Percentiles rank a stretch among this genome's conserved stretches.
Evolutionary conservation across 2,113 vertebrate genomes (phyloP).

Genomic region (Pluvialis apricaria): DNA sequence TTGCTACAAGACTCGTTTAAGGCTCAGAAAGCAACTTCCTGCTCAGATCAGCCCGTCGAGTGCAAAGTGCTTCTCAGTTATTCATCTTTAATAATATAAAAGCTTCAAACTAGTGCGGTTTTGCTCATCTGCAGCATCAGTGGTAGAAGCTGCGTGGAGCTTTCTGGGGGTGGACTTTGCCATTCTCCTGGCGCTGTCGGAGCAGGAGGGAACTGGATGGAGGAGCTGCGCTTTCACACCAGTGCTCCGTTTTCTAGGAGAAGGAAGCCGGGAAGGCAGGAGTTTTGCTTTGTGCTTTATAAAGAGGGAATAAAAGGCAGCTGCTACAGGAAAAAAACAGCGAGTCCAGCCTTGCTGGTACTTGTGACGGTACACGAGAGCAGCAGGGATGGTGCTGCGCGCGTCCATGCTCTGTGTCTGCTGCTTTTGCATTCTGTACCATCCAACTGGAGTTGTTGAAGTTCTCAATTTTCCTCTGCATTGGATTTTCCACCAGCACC

Average conservation of each 20-base stretch:
- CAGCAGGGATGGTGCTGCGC: background rate
- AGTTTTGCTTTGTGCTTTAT: background rate
- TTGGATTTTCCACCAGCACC: background rate
- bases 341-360: background rate
- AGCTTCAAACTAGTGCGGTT: background rate
- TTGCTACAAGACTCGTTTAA: background rate
- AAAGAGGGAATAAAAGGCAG: background rate
- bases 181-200: background rate
- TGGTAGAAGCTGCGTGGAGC: background rate
- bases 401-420: rapidly evolving
- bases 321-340: background rate
- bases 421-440: background rate
- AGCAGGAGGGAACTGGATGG: background rate
- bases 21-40: rapidly evolving
- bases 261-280: background rate
- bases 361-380: background rate
- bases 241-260: background rate
- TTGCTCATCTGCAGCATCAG: background rate
- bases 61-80: background rate
- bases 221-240: rapidly evolving
- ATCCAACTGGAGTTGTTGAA: background rate
- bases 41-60: background rate
- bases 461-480: background rate
- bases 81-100: background rate
- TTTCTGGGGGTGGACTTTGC: background rate